A percentile compares a stretch with the other conserved stretches of the same genome.
phyloP scores from a whole-genome alignment of 2,797 vertebrate species.

The Morelia viridis region DNA sequence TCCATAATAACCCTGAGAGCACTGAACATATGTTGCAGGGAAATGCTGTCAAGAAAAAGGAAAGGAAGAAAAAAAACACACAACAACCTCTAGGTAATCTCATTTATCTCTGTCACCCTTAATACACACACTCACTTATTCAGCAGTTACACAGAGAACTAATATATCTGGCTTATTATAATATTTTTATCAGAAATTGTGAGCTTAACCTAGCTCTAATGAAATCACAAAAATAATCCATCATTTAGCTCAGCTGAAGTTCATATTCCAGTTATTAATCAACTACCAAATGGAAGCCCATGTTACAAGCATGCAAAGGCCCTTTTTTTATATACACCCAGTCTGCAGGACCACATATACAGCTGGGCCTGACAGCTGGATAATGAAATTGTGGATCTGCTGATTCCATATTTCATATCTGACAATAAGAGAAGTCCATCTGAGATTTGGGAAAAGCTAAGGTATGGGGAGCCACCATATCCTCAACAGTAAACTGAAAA shows the following conservation, averaged over 20 bases:
- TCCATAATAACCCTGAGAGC: conserved; percentile 68
- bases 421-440: neutral
- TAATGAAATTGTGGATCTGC: neutral
- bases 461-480: neutral
- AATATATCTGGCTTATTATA: conserved; percentile 54
- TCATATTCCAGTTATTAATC: conserved; percentile 63
- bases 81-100: conserved; percentile 50
- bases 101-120: conserved; percentile 73
- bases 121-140: conserved; percentile 53
- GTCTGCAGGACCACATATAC: neutral
- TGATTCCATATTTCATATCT: neutral
- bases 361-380: neutral
- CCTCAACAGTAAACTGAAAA: neutral
- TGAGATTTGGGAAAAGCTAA: neutral
- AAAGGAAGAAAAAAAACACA: conserved; percentile 22
- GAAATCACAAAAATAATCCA: conserved; percentile 27
- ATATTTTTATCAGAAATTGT: conserved; percentile 43
- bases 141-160: conserved; percentile 14
- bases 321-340: too few relatives aligned
- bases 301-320: conserved; percentile 45
- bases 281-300: conserved; percentile 59
- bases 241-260: conserved; percentile 58
- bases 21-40: conserved; percentile 73
- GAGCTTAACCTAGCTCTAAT: conserved; percentile 49
- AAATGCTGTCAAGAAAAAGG: conserved; percentile 73